Evolutionary conservation across 1,140 invertebrate genomes (phyloP).

Genomic region (Chrysomallon squamiferum): DNA sequence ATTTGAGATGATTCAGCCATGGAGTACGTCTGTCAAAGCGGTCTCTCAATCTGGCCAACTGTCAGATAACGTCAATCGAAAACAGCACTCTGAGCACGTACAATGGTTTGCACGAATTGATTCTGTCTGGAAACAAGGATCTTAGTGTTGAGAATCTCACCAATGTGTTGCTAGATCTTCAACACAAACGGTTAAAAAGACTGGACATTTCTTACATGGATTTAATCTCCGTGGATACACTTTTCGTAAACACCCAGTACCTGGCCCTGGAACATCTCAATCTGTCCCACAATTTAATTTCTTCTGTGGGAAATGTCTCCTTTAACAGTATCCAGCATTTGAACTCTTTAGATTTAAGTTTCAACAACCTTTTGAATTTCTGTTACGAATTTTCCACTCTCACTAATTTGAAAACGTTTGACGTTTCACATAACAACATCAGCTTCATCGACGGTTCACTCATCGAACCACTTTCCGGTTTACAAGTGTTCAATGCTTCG

Average conservation of each 20-base stretch:
- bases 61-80: slow-evolving; percentile 40
- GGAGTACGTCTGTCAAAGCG: slow-evolving; percentile 29
- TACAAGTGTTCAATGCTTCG: slow-evolving; percentile 34
- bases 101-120: slow-evolving; percentile 29
- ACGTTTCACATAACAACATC: slow-evolving; percentile 39
- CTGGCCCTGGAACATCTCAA: slow-evolving; percentile 21
- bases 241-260: slow-evolving; percentile 11
- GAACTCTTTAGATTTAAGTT: slow-evolving; percentile 17
- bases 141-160: slow-evolving; percentile 28
- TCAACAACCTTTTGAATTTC: slow-evolving; percentile 28
- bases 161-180: slow-evolving; percentile 26
- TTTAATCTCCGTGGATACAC: slow-evolving; percentile 21
- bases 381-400: slow-evolving; percentile 20
- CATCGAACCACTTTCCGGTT: slow-evolving; percentile 11
- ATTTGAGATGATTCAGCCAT: slow-evolving; percentile 36
- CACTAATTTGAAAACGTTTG: slow-evolving; percentile 28
- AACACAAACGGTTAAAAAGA: slow-evolving; percentile 18
- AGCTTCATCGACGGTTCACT: slow-evolving; percentile 6
- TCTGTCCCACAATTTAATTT: slow-evolving; percentile 37
- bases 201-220: slow-evolving; percentile 34
- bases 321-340: slow-evolving; percentile 27
- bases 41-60: slow-evolving; percentile 40
- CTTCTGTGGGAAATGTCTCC: slow-evolving; percentile 8
- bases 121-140: slow-evolving; percentile 36
- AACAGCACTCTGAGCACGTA: slow-evolving; percentile 25